phyloP scores from a whole-genome alignment of 2,797 vertebrate species.

The Limosa lapponica region DNA sequence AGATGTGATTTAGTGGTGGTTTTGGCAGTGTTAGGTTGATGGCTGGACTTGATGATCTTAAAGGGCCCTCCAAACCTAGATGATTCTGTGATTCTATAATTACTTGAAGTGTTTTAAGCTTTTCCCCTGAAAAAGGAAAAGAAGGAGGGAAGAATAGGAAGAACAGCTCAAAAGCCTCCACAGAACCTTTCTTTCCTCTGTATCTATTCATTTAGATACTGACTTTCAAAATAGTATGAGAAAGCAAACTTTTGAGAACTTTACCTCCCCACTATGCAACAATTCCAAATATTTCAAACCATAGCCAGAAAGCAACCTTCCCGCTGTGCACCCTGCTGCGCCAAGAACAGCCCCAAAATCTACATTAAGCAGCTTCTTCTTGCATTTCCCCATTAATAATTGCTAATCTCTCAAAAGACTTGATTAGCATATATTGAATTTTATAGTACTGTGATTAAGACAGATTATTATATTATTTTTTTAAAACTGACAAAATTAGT shows the following conservation, averaged over 20 bases:
- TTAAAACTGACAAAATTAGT: not conserved
- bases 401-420: not conserved
- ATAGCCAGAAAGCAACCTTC: not conserved
- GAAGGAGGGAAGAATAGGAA: not conserved
- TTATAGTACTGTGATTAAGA: not conserved
- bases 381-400: not conserved
- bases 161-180: not conserved
- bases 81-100: not conserved
- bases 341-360: not conserved
- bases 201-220: rapidly evolving
- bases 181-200: too few relatives aligned
- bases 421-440: not conserved
- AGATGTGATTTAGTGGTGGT: not conserved
- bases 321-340: rapidly evolving
- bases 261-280: rapidly evolving
- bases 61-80: not conserved
- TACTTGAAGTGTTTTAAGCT: too few relatives aligned
- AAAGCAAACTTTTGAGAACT: rapidly evolving
- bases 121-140: too few relatives aligned
- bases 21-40: not conserved
- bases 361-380: not conserved
- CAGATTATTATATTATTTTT: not conserved
- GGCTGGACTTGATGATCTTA: not conserved
- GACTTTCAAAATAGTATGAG: rapidly evolving
- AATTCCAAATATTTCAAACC: not conserved